phyloP scores from a whole-genome alignment of 2,797 vertebrate species.

The Melanotaenia trifasciata region DNA sequence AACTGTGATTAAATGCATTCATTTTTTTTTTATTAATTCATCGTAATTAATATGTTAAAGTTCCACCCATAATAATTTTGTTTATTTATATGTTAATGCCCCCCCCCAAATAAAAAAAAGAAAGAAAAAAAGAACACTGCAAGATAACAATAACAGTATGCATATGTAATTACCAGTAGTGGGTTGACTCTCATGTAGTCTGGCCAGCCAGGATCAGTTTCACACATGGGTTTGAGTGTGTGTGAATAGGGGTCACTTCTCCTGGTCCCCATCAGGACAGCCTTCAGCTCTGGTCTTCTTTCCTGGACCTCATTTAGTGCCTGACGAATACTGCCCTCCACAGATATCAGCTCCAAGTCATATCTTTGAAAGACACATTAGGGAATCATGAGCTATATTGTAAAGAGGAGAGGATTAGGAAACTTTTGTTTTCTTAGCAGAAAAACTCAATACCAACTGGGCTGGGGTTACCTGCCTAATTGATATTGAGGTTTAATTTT shows the following conservation, averaged over 20 bases:
- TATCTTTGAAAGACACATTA: constrained; percentile 81
- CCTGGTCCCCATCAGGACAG: constrained; percentile 94
- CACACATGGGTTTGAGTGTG: constrained; percentile 86
- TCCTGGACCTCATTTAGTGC: constrained; percentile 86
- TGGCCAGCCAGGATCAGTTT: constrained; percentile 93
- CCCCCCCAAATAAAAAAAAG: no score
- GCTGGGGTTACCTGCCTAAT: background rate
- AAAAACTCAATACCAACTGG: background rate
- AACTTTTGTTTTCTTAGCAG: background rate
- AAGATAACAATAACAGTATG: no score
- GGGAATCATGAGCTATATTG: constrained; percentile 14
- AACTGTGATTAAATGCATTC: no score
- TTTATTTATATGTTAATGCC: background rate
- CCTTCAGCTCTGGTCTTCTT: constrained; percentile 86
- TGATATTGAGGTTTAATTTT: background rate
- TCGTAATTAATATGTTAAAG: no score
- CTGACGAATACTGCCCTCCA: constrained; percentile 90
- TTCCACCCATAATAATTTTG: no score
- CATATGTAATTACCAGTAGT: constrained; percentile 83
- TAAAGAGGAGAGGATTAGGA: background rate
- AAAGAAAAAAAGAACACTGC: background rate
- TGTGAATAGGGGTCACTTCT: constrained; percentile 92
- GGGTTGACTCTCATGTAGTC: constrained; percentile 94
- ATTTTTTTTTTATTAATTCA: no score
- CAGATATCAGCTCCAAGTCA: constrained; percentile 84